Conservation (phyloP, 1,140 invertebrate species). For the Eriocheir sinensis region DNA sequence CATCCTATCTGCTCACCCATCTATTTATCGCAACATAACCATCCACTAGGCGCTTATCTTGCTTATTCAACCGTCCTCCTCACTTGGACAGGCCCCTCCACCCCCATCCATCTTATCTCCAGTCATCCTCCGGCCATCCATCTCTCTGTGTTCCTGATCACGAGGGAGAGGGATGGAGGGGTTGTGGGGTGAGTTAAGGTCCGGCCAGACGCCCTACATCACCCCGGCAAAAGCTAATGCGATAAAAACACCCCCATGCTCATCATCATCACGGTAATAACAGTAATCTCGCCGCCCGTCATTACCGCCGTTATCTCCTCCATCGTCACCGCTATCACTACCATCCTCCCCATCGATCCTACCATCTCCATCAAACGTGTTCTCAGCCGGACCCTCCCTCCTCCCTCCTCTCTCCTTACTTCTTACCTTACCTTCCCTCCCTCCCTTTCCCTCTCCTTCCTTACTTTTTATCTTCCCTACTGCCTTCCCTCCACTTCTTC, state of each 20-base stretch:
- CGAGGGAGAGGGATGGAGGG: background rate
- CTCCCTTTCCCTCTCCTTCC: background rate
- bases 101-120: slow-evolving; percentile 17
- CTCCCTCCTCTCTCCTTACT: background rate
- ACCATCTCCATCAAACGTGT: background rate
- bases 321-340: slow-evolving; percentile 46
- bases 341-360: slow-evolving; percentile 29
- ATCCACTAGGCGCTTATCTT: slow-evolving; percentile 35
- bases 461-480: no score
- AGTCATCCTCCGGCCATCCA: slow-evolving; percentile 12
- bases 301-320: slow-evolving; percentile 60
- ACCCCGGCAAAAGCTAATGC: slow-evolving; percentile 30
- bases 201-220: slow-evolving; percentile 39
- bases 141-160: background rate
- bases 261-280: slow-evolving; percentile 56
- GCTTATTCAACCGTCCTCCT: background rate
- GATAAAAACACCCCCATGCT: slow-evolving; percentile 56
- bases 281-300: slow-evolving; percentile 9
- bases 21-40: slow-evolving; percentile 41
- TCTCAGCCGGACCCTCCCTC: background rate
- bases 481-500: no score
- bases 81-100: background rate
- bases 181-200: background rate
- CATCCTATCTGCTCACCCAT: slow-evolving; percentile 30
- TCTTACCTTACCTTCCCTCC: background rate